Evolutionary conservation across 2,888 invertebrate genomes (phyloP), one percentile per base, ranked within the genome.

Genomic region (Dichetophora obliterata): DNA sequence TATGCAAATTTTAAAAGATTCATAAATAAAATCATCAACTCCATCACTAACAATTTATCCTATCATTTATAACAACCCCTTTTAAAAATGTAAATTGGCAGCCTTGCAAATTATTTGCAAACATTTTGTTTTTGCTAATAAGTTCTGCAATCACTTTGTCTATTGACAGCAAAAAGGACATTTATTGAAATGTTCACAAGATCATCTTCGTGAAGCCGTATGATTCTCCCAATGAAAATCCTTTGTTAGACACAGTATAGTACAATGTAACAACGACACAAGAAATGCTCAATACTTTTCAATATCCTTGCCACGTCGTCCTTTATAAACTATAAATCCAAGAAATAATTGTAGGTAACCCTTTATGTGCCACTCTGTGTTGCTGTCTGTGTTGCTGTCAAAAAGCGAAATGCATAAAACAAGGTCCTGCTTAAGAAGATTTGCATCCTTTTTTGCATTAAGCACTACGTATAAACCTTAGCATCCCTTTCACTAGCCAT

Each of bases 391-490:
- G 59, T 71, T 61, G 52, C 54, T 66, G 70, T 75, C 75, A 74
- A 70, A 78, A 74, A 79, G 80, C 80, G 78, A 75, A 72, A 78
- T 79, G 76, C 78, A 71, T n/a, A 59, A 24, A 54, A n/a, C n/a
- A 63, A 27, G 50, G 27, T 19, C 11, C 50, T 14, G 48, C 78
- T 65, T 66, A 80, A 81, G 77, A 48, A 79, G 82, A 82, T 83
- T 83, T 83, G 83, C 82, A 82, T 83, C 81, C 82, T 75, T 77
- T 75, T 79, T 48, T 71, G 66, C 74, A 74, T 74, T 74, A n/a
- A n/a, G 8, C 31, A 6, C 19, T 52, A 16, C n/a, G n/a, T 6
- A 3, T 16, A 5, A 1, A 5, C 31, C n/a, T 54, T n/a, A n/a
- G n/a, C n/a, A n/a, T 31, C 70, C 27, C 22, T 9, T 54, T 0